These are phyloP conservation scores for Artemia franciscana DNA, from an alignment of 1,140 invertebrate genomes.

Conservation along the genomic window DNA sequence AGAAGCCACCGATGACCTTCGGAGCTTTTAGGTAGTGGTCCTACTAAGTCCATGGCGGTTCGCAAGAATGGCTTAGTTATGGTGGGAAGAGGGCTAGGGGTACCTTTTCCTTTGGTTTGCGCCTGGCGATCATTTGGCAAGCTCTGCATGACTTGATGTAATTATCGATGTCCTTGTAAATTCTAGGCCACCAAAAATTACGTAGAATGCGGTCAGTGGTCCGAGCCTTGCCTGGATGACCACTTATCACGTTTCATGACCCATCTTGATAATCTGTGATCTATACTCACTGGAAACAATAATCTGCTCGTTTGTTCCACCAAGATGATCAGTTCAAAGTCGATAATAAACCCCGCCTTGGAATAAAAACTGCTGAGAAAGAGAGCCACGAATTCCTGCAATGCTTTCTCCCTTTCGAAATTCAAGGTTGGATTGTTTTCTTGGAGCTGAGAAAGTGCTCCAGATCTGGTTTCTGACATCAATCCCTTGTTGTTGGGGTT, in stretches of 20 bases:
- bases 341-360: background rate
- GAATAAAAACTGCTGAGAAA: background rate
- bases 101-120: background rate
- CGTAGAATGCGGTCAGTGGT: background rate
- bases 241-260: background rate
- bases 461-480: background rate
- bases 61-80: slow-evolving; percentile 12
- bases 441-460: background rate
- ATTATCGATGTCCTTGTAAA: background rate
- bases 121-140: background rate
- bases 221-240: background rate
- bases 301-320: background rate
- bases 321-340: background rate
- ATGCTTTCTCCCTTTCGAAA: background rate
- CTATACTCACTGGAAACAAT: background rate
- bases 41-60: slow-evolving; percentile 17
- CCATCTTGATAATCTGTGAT: background rate
- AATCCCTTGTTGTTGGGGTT: background rate
- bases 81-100: slow-evolving; percentile 1
- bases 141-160: background rate
- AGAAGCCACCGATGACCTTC: slow-evolving; percentile 15
- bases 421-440: background rate
- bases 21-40: slow-evolving; percentile 13
- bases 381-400: background rate
- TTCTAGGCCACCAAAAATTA: background rate